Conservation (phyloP, 2,797 vertebrate genomes). For the Cyprinella venusta region DNA sequence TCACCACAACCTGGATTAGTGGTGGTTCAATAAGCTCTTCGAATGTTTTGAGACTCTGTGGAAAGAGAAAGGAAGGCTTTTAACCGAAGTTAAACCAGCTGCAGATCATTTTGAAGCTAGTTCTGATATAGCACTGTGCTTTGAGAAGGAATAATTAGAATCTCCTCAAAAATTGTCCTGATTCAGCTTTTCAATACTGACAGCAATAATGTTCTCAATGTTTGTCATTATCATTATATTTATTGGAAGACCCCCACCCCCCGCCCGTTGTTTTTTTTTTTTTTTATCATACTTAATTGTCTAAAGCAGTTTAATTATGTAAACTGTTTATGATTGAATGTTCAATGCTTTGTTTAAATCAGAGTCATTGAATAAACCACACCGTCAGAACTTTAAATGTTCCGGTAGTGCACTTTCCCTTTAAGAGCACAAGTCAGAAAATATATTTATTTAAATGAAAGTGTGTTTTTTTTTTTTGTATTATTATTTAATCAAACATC, state of each 20-base stretch:
- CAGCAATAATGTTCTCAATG: slow-evolving; percentile 52
- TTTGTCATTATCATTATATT: slow-evolving; percentile 28
- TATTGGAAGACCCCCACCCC: background rate
- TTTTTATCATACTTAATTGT: slow-evolving; percentile 14
- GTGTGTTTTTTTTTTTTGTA: background rate
- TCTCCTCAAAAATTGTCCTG: background rate
- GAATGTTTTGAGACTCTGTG: background rate
- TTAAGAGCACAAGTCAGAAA: background rate
- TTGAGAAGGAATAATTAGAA: slow-evolving; percentile 9
- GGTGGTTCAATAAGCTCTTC: background rate
- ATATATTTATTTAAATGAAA: slow-evolving; percentile 31
- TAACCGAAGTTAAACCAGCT: background rate
- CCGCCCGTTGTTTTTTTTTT: slow-evolving; percentile 6
- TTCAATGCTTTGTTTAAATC: slow-evolving; percentile 30
- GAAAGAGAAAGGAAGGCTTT: background rate
- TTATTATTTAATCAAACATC: slow-evolving; percentile 18
- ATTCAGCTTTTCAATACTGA: slow-evolving; percentile 31
- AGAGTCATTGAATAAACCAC: background rate
- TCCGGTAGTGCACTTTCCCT: background rate
- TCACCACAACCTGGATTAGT: slow-evolving; percentile 7
- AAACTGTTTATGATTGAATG: slow-evolving; percentile 26
- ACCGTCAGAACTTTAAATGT: background rate
- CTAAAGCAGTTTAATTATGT: slow-evolving; percentile 38
- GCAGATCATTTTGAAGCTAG: slow-evolving; percentile 20
- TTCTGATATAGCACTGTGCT: slow-evolving; percentile 18